Conservation (phyloP, 2,113 vertebrate species). For the Protobothrops mucrosquamatus region DNA sequence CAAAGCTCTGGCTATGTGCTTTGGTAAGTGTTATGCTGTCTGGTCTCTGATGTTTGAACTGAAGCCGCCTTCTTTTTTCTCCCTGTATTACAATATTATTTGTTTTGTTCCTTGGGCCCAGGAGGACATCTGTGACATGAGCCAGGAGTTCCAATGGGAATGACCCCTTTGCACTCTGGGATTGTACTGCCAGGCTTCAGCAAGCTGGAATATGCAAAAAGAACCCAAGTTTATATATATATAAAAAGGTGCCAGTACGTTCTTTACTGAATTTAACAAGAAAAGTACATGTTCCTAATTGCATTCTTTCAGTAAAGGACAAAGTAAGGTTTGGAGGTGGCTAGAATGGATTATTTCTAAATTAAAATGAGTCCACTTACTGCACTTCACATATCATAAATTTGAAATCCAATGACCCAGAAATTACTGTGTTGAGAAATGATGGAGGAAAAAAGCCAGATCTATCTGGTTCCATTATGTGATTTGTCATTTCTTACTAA, state of each 20-base stretch:
- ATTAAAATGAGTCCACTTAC: conserved; percentile 28
- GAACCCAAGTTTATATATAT: not conserved
- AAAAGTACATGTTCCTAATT: conserved; percentile 23
- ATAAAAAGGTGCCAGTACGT: not conserved
- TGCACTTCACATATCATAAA: conserved; percentile 13
- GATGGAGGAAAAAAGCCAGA: not conserved
- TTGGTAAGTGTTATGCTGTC: not conserved
- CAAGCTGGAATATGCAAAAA: not conserved
- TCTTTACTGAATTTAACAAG: not conserved
- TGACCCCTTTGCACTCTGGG: not conserved
- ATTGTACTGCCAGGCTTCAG: conserved; percentile 17
- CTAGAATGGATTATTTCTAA: not conserved
- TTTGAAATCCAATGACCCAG: not conserved
- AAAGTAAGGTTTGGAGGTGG: not conserved
- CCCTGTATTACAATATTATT: conserved; percentile 19
- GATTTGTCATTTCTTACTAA: not conserved
- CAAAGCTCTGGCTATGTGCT: not conserved
- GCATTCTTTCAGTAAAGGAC: not conserved
- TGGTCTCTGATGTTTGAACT: conserved; percentile 22
- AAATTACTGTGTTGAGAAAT: conserved; percentile 1
- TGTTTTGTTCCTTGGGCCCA: conserved; percentile 30
- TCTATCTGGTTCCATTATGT: not conserved
- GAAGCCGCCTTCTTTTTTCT: not conserved
- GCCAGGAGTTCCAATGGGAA: not conserved
- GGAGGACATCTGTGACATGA: not conserved